Percentiles rank a stretch among this genome's conserved stretches.
Evolutionary conservation across 2,797 vertebrate genomes (phyloP).

Genomic region (Parambassis ranga): DNA sequence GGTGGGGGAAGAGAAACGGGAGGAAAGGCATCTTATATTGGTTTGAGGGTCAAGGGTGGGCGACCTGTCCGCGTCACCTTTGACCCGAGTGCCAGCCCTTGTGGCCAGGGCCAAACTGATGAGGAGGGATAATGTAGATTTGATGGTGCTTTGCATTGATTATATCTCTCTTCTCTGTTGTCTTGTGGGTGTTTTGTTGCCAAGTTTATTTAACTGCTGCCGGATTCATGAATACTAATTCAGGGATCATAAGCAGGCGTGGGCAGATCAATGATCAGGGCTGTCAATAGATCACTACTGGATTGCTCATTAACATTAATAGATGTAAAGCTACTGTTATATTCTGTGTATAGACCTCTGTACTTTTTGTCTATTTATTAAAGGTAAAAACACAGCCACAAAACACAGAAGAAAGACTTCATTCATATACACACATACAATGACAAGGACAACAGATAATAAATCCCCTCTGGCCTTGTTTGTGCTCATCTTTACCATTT

Average conservation of each 20-base stretch:
- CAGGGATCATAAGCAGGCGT: slow-evolving; percentile 88
- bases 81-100: slow-evolving; percentile 81
- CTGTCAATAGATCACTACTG: slow-evolving; percentile 81
- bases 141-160: slow-evolving; percentile 97
- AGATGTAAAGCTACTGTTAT: slow-evolving; percentile 1
- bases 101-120: slow-evolving; percentile 86
- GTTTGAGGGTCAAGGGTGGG: slow-evolving; percentile 92
- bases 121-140: slow-evolving; percentile 98
- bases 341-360: background rate
- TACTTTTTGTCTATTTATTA: background rate
- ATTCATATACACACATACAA: background rate
- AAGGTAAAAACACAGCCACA: background rate
- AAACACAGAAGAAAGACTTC: background rate
- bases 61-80: slow-evolving; percentile 89
- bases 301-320: slow-evolving; percentile 46
- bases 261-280: slow-evolving; percentile 79
- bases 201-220: slow-evolving; percentile 96
- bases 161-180: slow-evolving; percentile 75
- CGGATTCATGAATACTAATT: slow-evolving; percentile 99
- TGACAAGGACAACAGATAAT: slow-evolving; percentile 52
- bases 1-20: slow-evolving; percentile 32
- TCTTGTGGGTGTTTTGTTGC: slow-evolving; percentile 85
- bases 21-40: slow-evolving; percentile 81
- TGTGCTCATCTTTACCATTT: slow-evolving; percentile 43
- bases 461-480: slow-evolving; percentile 22